These are phyloP conservation scores for Todiramphus saurophagus DNA, from an alignment of 2,113 vertebrate species.

Conservation along the genomic window DNA sequence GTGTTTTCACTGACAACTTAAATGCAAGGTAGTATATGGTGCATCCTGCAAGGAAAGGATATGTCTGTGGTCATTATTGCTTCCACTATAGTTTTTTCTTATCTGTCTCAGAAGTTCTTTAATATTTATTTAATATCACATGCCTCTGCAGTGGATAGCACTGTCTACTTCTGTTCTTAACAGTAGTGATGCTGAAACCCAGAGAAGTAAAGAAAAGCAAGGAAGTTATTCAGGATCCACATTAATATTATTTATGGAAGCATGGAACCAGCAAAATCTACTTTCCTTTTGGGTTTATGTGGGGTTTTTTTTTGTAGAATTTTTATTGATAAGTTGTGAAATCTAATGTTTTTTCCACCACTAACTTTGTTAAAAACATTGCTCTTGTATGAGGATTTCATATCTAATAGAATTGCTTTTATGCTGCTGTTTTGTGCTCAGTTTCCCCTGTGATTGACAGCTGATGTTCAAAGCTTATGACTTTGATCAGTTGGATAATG, in stretches of 20 bases:
- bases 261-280: background rate
- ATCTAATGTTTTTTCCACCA: background rate
- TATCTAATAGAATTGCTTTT: background rate
- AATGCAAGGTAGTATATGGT: background rate
- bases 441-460: background rate
- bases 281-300: background rate
- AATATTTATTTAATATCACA: background rate
- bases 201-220: background rate
- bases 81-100: background rate
- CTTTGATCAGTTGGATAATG: background rate
- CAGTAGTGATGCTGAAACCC: background rate
- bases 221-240: background rate
- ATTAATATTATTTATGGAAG: background rate
- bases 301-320: background rate
- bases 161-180: background rate
- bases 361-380: background rate
- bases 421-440: background rate
- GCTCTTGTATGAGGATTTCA: background rate
- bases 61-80: background rate
- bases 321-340: background rate
- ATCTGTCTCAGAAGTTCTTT: background rate
- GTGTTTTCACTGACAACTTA: background rate
- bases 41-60: background rate
- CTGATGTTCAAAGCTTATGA: background rate
- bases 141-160: background rate